phyloP scores from a whole-genome alignment of 2,113 vertebrate genomes.

The Urocynchramus pylzowi region DNA sequence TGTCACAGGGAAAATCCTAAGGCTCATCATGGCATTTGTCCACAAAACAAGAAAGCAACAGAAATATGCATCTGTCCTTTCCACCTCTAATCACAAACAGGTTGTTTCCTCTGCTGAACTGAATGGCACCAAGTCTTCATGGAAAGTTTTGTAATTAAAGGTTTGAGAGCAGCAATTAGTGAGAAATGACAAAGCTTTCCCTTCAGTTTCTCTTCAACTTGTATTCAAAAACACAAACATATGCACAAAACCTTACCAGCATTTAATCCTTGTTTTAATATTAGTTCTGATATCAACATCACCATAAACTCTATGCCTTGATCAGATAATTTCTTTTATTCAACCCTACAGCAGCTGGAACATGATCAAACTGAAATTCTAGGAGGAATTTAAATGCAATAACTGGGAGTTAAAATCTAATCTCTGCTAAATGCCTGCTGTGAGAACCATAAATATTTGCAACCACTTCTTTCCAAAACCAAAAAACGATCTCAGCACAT shows the following conservation, averaged over 20 bases:
- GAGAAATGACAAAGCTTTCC: not conserved
- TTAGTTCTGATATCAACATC: not conserved
- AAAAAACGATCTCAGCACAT: not conserved
- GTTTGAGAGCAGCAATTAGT: not conserved
- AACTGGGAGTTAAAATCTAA: not conserved
- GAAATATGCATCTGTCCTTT: not conserved
- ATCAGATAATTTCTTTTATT: slow-evolving; percentile 21
- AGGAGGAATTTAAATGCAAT: not conserved
- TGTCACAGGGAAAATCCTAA: not conserved
- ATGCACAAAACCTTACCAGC: not conserved
- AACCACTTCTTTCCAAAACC: not conserved
- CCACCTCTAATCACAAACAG: not conserved
- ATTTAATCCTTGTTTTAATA: not conserved
- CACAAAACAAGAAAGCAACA: not conserved
- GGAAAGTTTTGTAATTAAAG: not conserved
- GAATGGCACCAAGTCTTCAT: not conserved
- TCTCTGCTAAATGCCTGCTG: not conserved
- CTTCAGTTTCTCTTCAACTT: not conserved
- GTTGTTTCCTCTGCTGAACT: not conserved
- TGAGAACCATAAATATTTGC: not conserved
- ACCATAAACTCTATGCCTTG: not conserved
- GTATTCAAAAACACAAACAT: not conserved
- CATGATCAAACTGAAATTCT: not conserved
- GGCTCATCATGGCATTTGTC: not conserved
- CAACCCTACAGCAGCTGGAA: not conserved